Conservation (phyloP, 1,140 invertebrate species). For the Habropoda laboriosa region DNA sequence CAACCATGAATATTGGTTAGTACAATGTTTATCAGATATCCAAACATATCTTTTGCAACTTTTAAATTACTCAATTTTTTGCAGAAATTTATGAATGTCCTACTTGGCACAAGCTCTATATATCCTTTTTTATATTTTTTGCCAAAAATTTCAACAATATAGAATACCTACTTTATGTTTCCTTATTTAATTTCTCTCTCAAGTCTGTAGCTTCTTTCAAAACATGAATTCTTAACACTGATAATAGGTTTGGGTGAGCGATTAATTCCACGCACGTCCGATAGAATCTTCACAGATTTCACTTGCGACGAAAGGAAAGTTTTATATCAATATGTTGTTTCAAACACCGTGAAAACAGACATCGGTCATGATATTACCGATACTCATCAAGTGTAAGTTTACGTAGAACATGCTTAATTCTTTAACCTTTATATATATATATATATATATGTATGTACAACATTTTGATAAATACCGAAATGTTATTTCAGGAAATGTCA, state of each 20-base stretch:
- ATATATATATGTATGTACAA: neutral
- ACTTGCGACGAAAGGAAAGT: constrained; percentile 81
- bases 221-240: constrained; percentile 68
- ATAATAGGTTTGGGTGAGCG: constrained; percentile 77
- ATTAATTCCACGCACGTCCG: constrained; percentile 82
- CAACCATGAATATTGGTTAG: constrained; percentile 74
- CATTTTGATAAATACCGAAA: neutral
- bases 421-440: neutral
- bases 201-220: constrained; percentile 54
- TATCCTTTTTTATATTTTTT: constrained; percentile 81
- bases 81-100: constrained; percentile 74
- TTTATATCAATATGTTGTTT: constrained; percentile 81
- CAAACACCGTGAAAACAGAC: constrained; percentile 76
- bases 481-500: constrained; percentile 60
- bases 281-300: constrained; percentile 81
- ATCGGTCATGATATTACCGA: constrained; percentile 76
- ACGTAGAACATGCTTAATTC: constrained; percentile 25
- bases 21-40: constrained; percentile 25
- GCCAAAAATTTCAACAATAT: constrained; percentile 45
- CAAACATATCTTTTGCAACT: constrained; percentile 8
- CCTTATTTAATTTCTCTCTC: constrained; percentile 41
- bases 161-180: constrained; percentile 47
- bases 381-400: constrained; percentile 74
- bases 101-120: constrained; percentile 73
- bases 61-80: constrained; percentile 76